Conservation (phyloP, 92 coral and sea anemone species). For the Meandrina meandrites region DNA sequence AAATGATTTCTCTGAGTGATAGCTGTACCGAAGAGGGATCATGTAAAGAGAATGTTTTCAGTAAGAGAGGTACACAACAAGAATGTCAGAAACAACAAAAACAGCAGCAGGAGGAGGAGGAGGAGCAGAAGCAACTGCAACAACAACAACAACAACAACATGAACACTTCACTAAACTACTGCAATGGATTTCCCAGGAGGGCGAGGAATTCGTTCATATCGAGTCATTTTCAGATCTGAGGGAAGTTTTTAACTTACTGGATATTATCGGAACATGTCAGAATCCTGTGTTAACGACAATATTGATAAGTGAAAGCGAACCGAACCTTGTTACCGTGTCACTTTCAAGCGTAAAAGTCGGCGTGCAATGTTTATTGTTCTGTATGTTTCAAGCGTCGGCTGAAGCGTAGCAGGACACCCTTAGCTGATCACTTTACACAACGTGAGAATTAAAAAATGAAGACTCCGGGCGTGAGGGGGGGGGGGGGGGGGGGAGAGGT, state of each 20-base stretch:
- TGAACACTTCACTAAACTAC: background rate
- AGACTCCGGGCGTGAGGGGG: too few species aligned
- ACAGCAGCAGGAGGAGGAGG: background rate
- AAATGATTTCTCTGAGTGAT: conserved; percentile 32
- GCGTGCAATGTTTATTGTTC: conserved; percentile 22
- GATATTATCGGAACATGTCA: conserved; percentile 17
- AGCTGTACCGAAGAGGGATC: background rate
- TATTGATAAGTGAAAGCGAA: conserved; percentile 25
- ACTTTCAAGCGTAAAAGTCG: conserved; percentile 17
- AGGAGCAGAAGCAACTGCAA: too few species aligned
- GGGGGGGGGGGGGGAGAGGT: too few species aligned
- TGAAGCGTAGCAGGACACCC: background rate
- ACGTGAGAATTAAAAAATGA: too few species aligned
- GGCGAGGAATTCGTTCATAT: conserved; percentile 34
- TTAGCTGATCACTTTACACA: background rate
- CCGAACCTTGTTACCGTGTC: conserved; percentile 13
- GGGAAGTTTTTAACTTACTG: conserved; percentile 21
- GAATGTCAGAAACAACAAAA: conserved; percentile 1
- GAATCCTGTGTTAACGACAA: conserved; percentile 20
- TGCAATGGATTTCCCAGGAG: conserved; percentile 27
- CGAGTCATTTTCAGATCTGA: conserved; percentile 11
- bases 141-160: conserved; percentile 11
- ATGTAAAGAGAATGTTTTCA: background rate
- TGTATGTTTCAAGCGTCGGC: conserved; percentile 38
- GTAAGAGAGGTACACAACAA: background rate